Conservation (phyloP, 2,888 invertebrate genomes). For the Cephalotes varians region DNA sequence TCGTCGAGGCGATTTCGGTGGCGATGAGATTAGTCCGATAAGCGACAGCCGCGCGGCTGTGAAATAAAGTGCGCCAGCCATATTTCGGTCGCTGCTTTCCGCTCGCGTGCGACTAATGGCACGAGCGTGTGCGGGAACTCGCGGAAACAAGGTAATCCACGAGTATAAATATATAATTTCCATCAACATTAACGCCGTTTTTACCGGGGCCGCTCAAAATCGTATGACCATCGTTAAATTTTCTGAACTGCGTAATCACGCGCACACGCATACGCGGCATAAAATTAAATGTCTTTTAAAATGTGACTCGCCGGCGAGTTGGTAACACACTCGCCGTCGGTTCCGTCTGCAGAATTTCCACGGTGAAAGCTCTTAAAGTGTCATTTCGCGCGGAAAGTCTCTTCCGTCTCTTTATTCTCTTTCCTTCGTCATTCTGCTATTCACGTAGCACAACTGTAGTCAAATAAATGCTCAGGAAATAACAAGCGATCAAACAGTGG, state of each 20-base stretch:
- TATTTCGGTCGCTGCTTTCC: conserved; percentile 40
- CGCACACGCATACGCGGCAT: not conserved
- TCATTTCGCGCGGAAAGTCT: conserved; percentile 16
- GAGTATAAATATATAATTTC: conserved; percentile 49
- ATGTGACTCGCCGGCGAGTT: not conserved
- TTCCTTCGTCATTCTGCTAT: not conserved
- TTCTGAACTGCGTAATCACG: conserved; percentile 10
- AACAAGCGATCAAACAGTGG: conserved; percentile 67
- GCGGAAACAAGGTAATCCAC: conserved; percentile 59
- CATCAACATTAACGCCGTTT: conserved; percentile 41
- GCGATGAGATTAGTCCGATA: conserved; percentile 66
- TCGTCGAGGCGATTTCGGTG: conserved; percentile 53
- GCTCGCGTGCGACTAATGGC: conserved; percentile 60
- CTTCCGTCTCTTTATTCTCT: conserved; percentile 5
- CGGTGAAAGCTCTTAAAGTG: conserved; percentile 15
- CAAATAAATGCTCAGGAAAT: conserved; percentile 47
- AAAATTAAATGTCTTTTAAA: not conserved
- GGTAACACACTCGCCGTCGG: not conserved
- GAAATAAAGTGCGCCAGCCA: conserved; percentile 55
- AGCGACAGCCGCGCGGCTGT: conserved; percentile 36
- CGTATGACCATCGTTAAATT: conserved; percentile 28
- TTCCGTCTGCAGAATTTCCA: conserved; percentile 2
- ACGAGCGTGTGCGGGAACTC: conserved; percentile 39
- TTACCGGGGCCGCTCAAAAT: conserved; percentile 15
- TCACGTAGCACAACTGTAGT: conserved; percentile 2